Percentiles rank a stretch among this genome's conserved stretches.
Evolutionary conservation across 2,888 invertebrate genomes (phyloP).

Genomic region (Nycteola revayana): DNA sequence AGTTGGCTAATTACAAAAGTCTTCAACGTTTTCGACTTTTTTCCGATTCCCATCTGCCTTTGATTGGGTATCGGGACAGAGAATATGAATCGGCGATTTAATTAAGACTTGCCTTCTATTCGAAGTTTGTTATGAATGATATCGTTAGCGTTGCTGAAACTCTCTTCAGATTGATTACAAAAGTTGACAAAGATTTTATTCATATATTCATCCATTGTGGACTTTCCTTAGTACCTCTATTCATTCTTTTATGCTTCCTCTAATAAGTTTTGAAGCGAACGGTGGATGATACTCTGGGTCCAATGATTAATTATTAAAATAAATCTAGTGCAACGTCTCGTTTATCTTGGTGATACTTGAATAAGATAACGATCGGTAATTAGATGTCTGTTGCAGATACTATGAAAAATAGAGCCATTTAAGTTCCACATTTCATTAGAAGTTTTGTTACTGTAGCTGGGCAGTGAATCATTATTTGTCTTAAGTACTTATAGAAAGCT

Average conservation of each 20-base stretch:
- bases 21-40: slow-evolving; percentile 50
- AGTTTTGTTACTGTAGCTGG: too few species aligned
- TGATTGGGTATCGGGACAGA: slow-evolving; percentile 40
- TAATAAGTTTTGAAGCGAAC: slow-evolving; percentile 35
- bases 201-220: slow-evolving; percentile 34
- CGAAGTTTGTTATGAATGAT: slow-evolving; percentile 34
- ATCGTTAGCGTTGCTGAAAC: slow-evolving; percentile 31
- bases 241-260: slow-evolving; percentile 30
- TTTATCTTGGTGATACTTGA: too few species aligned
- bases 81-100: slow-evolving; percentile 56
- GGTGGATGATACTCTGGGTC: slow-evolving; percentile 17
- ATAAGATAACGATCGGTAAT: too few species aligned
- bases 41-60: slow-evolving; percentile 34
- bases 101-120: slow-evolving; percentile 40
- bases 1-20: slow-evolving; percentile 43
- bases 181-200: slow-evolving; percentile 39
- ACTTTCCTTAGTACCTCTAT: slow-evolving; percentile 33
- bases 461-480: too few species aligned
- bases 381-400: too few species aligned
- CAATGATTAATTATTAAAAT: slow-evolving; percentile 31
- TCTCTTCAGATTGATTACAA: slow-evolving; percentile 35
- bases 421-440: too few species aligned
- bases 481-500: too few species aligned
- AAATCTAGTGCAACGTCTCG: slow-evolving; percentile 9
- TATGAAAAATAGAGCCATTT: too few species aligned